Evolutionary conservation across 2,888 invertebrate species (phyloP).

Genomic region (Allophyes oxyacanthae): DNA sequence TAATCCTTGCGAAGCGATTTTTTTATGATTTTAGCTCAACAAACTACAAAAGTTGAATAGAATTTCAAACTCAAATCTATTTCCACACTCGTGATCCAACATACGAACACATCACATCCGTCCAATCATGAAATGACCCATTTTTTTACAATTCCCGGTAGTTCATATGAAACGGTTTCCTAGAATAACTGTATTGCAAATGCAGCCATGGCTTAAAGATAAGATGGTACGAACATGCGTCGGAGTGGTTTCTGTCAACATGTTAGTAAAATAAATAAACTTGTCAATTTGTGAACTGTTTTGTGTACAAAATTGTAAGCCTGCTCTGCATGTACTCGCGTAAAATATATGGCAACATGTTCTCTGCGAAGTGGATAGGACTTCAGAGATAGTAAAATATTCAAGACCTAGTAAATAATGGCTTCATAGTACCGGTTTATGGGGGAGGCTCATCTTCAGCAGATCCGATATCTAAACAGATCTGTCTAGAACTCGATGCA

Average conservation of each 20-base stretch:
- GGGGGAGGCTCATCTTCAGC: no score
- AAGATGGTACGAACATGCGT: slow-evolving; percentile 46
- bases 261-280: slow-evolving; percentile 38
- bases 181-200: slow-evolving; percentile 68
- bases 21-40: no score
- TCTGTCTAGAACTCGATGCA: no score
- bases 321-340: slow-evolving; percentile 18
- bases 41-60: no score
- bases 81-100: slow-evolving; percentile 8
- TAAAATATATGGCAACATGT: slow-evolving; percentile 13
- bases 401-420: no score
- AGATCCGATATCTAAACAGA: no score
- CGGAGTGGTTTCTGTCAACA: slow-evolving; percentile 48
- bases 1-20: no score
- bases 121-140: slow-evolving; percentile 52
- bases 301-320: slow-evolving; percentile 38
- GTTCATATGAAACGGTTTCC: slow-evolving; percentile 62
- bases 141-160: slow-evolving; percentile 71
- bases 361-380: no score
- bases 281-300: slow-evolving; percentile 46
- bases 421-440: no score
- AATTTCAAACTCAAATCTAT: slow-evolving; percentile 18
- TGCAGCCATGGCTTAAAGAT: slow-evolving; percentile 63
- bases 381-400: no score
- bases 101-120: slow-evolving; percentile 37